Evolutionary conservation across 2,888 invertebrate species (phyloP).

Genomic region (Trissolcus brochymenae): DNA sequence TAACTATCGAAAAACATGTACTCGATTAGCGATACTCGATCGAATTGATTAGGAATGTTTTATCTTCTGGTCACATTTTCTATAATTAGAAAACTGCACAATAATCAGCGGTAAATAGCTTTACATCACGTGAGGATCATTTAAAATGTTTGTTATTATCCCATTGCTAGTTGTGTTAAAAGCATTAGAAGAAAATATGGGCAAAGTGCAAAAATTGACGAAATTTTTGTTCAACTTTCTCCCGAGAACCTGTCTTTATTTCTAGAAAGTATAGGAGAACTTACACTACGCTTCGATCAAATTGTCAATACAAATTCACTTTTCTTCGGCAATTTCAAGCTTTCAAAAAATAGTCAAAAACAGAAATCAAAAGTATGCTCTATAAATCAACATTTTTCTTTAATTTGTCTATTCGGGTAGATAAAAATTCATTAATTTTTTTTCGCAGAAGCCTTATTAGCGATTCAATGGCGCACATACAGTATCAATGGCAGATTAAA

Average conservation of each 20-base stretch:
- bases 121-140: constrained; percentile 12
- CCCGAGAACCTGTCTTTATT: constrained; percentile 55
- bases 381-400: no score
- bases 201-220: constrained; percentile 50
- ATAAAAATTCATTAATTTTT: no score
- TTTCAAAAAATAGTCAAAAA: background rate
- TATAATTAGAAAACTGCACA: constrained; percentile 19
- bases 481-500: no score
- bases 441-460: no score
- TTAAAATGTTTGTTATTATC: constrained; percentile 35
- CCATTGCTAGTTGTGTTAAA: constrained; percentile 5
- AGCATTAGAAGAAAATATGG: constrained; percentile 42
- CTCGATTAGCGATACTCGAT: background rate
- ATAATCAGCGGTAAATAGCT: constrained; percentile 24
- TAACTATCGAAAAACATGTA: constrained; percentile 3
- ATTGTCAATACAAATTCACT: constrained; percentile 49
- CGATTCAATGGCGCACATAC: no score
- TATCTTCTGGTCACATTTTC: background rate
- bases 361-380: background rate
- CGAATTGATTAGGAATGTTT: background rate
- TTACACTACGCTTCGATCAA: constrained; percentile 34
- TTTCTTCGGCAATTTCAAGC: constrained; percentile 22
- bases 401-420: no score
- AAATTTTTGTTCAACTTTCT: constrained; percentile 56
- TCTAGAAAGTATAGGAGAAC: constrained; percentile 56